Evolutionary conservation across 23 tunicate genomes (phyloP).

Genomic region (Phallusia fumigata): DNA sequence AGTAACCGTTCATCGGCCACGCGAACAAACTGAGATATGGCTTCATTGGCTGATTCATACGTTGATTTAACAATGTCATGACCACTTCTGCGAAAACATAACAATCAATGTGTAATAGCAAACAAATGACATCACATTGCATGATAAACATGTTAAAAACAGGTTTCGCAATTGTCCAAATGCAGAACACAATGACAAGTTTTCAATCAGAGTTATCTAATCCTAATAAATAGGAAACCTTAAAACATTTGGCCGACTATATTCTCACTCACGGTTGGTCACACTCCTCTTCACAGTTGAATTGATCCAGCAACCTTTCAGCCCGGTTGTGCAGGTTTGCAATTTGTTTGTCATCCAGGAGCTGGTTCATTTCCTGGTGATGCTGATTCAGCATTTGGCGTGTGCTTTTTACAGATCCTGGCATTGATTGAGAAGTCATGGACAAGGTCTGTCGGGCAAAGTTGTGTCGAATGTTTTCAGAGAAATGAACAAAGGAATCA

Average conservation of each 20-base stretch:
- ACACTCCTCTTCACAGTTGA: background rate
- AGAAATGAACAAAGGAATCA: conserved; percentile 82
- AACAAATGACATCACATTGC: no score
- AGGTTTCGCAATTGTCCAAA: no score
- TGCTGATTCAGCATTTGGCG: conserved; percentile 44
- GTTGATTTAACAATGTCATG: conserved; percentile 52
- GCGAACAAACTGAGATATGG: conserved; percentile 58
- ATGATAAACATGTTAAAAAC: no score
- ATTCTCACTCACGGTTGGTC: conserved; percentile 25
- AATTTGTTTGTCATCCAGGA: conserved; percentile 71
- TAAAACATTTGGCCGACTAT: no score
- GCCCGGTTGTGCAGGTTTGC: conserved; percentile 54
- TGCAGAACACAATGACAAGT: no score
- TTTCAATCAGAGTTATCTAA: no score
- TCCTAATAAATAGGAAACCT: no score
- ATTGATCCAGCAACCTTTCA: conserved; percentile 45
- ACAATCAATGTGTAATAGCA: no score
- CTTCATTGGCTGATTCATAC: conserved; percentile 50
- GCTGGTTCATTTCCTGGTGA: conserved; percentile 55
- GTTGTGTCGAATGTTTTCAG: conserved; percentile 78
- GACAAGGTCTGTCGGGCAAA: conserved; percentile 58
- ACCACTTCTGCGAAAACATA: conserved; percentile 7
- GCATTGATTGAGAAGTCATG: conserved; percentile 74
- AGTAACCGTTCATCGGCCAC: conserved; percentile 79
- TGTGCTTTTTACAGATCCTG: conserved; percentile 47